Percentiles rank a stretch among this genome's conserved stretches.
Evolutionary conservation across 2,888 invertebrate genomes (phyloP).

Genomic region (Cryptophagus acutangulus): DNA sequence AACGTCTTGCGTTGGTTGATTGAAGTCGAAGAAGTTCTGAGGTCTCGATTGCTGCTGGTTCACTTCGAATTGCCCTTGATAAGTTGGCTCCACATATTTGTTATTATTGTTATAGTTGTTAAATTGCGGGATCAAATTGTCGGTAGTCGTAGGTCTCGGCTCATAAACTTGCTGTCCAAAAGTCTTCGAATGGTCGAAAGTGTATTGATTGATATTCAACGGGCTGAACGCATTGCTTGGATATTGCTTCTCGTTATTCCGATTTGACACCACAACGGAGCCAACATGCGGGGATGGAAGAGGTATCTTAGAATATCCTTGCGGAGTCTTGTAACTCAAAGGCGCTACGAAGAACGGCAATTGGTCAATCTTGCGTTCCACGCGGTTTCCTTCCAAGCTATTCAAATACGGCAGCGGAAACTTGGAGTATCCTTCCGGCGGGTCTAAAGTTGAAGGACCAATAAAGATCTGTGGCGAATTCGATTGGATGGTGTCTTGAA

Average conservation of each 20-base stretch:
- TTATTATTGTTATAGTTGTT: too few species aligned
- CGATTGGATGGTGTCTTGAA: slow-evolving; percentile 67
- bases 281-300: slow-evolving; percentile 84
- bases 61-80: too few species aligned
- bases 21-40: too few species aligned
- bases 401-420: slow-evolving; percentile 81
- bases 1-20: too few species aligned
- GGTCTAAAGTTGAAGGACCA: slow-evolving; percentile 68
- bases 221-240: too few species aligned
- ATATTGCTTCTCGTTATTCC: slow-evolving; percentile 23
- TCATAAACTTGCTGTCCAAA: too few species aligned
- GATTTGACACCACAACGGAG: slow-evolving; percentile 64
- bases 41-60: too few species aligned
- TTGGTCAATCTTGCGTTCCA: slow-evolving; percentile 67
- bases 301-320: slow-evolving; percentile 79
- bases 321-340: slow-evolving; percentile 75
- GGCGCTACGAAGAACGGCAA: slow-evolving; percentile 83
- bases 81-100: too few species aligned
- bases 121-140: too few species aligned
- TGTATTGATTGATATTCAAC: slow-evolving; percentile 17
- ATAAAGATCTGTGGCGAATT: slow-evolving; percentile 74
- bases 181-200: slow-evolving; percentile 11
- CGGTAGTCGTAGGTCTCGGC: slow-evolving; percentile 7
- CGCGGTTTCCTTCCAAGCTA: slow-evolving; percentile 61
- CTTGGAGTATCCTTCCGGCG: slow-evolving; percentile 69